These are phyloP conservation scores for Cathartes aura DNA, from an alignment of 2,113 vertebrate genomes.

Conservation along the genomic window DNA sequence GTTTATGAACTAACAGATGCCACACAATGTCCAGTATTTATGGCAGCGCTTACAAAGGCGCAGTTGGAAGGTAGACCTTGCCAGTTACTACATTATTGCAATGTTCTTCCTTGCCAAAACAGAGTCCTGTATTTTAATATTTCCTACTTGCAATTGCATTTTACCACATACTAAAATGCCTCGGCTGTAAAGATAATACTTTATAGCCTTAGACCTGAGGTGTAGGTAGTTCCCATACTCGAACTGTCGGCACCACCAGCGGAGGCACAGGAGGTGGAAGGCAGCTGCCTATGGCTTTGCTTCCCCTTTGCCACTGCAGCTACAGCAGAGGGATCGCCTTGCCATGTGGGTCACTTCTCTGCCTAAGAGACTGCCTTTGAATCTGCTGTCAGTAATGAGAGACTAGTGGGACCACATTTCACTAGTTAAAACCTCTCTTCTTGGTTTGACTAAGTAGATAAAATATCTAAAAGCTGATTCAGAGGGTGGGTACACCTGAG, in stretches of 20 bases:
- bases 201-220: neutral
- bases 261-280: neutral
- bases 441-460: neutral
- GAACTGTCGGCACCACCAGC: neutral
- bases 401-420: neutral
- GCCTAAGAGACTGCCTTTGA: conserved; percentile 25
- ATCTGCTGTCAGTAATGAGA: neutral
- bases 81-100: neutral
- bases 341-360: conserved; percentile 6
- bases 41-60: neutral
- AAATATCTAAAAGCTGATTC: neutral
- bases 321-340: conserved; percentile 6
- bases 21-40: neutral
- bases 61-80: neutral
- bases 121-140: conserved; percentile 23
- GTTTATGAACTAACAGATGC: conserved; percentile 25
- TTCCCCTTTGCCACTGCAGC: neutral
- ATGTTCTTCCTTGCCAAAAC: neutral
- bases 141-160: conserved; percentile 23
- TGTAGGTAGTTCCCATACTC: neutral
- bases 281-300: neutral
- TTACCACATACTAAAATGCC: conserved; percentile 37
- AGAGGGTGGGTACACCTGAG: neutral
- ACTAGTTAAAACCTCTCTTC: neutral
- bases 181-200: neutral